Conservation (phyloP, 2,797 vertebrate species). For the Cynodonichthys magdalenae region DNA sequence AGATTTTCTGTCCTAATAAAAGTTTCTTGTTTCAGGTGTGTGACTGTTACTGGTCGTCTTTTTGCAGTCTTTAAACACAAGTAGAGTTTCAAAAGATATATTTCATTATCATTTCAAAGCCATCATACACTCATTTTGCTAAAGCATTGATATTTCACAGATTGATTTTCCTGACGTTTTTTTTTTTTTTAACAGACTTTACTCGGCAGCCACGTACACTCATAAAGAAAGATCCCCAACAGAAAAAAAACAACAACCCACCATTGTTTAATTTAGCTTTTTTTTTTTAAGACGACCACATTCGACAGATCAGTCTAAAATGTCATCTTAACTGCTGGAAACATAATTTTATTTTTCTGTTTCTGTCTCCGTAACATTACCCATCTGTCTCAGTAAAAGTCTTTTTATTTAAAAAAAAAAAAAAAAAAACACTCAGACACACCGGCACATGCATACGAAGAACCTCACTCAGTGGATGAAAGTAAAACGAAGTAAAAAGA, state of each 20-base stretch:
- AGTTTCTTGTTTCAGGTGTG: slow-evolving; percentile 32
- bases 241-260: slow-evolving; percentile 7
- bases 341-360: slow-evolving; percentile 17
- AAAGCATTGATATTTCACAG: slow-evolving; percentile 66
- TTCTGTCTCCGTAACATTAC: slow-evolving; percentile 47
- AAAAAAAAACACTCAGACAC: slow-evolving; percentile 53
- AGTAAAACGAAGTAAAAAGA: slow-evolving; percentile 43
- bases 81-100: slow-evolving; percentile 58
- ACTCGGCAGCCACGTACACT: slow-evolving; percentile 56
- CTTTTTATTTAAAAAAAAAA: slow-evolving; percentile 52
- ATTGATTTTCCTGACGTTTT: slow-evolving; percentile 51
- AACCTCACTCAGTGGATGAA: slow-evolving; percentile 53
- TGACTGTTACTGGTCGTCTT: slow-evolving; percentile 52
- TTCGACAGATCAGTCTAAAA: slow-evolving; percentile 24
- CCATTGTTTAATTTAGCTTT: slow-evolving; percentile 20
- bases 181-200: slow-evolving; percentile 75
- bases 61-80: slow-evolving; percentile 63
- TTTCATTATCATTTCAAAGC: slow-evolving; percentile 68
- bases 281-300: slow-evolving; percentile 28
- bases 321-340: slow-evolving; percentile 17
- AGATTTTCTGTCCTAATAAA: slow-evolving; percentile 3
- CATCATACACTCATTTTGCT: slow-evolving; percentile 64
- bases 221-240: slow-evolving; percentile 46
- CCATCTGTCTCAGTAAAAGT: slow-evolving; percentile 52
- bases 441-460: slow-evolving; percentile 72